Conservation (phyloP, 2,113 vertebrate species). For the Mobula birostris region DNA sequence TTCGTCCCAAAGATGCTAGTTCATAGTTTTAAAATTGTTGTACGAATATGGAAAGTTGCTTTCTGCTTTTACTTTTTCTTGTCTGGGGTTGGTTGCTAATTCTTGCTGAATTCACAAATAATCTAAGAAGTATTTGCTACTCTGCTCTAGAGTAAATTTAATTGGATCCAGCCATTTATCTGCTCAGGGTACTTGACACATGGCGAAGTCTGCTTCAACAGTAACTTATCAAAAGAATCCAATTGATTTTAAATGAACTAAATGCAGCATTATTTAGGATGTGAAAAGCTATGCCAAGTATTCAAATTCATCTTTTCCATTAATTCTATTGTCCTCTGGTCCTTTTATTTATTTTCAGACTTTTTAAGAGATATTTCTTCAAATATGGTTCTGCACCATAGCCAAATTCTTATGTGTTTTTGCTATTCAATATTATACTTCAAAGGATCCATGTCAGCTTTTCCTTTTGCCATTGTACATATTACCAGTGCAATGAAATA, state of each 20-base stretch:
- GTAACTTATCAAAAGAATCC: not conserved
- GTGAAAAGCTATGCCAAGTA: not conserved
- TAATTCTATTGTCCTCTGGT: not conserved
- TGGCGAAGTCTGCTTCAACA: not conserved
- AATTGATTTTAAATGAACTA: not conserved
- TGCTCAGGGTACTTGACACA: not conserved
- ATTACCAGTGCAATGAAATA: not conserved
- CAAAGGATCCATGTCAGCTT: not conserved
- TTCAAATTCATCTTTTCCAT: not conserved
- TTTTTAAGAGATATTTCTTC: not conserved
- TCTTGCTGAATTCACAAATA: not conserved
- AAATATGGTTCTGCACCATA: not conserved
- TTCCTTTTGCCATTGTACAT: not conserved
- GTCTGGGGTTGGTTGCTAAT: not conserved
- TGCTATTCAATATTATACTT: not conserved
- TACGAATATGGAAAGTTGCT: not conserved
- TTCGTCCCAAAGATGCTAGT: not conserved
- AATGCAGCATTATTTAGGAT: not conserved
- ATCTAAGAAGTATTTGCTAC: not conserved
- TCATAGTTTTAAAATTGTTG: not conserved
- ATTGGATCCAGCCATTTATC: not conserved
- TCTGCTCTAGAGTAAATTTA: not conserved
- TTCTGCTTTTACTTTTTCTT: not conserved
- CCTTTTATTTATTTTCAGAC: not conserved
- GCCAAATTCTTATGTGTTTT: not conserved